Evolutionary conservation across 2,113 vertebrate genomes (phyloP), one percentile per base, ranked within the genome.

Genomic region (Chunga burmeisteri): DNA sequence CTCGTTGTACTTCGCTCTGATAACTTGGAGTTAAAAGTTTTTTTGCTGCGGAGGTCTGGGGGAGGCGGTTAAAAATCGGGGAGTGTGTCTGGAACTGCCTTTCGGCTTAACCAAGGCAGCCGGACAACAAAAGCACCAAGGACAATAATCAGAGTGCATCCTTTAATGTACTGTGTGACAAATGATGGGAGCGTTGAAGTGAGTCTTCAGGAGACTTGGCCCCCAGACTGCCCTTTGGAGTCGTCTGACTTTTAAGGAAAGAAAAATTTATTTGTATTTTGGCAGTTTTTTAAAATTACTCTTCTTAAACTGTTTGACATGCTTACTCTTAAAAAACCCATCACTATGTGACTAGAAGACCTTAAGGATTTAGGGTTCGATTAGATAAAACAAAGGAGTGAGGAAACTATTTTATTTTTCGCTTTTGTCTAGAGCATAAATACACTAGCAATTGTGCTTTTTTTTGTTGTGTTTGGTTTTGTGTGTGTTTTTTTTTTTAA

Each of bases 141-240:
- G 26, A 30, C 74, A 63, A 63, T 65, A 36, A 44, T 13, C 11
- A 47, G 46, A 79, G 44, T 6, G 47, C 85, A 21, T 34, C 74
- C 58, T 29, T 6, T 23, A 19, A 9, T 18, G 49, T 12, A 1
- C 63, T 13, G 63, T 3, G n/a, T 44, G 68, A 6, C 26, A n/a
- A 13, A 19, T 7, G 30, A 8, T 42, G 44, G 13, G 15, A 3
- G 10, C 3, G 11, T 21, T 75, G 34, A 4, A 55, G 77, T 2
- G 20, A n/a, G 27, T 9, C 46, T 46, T 30, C 17, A 2, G 26
- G 59, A 53, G 42, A 47, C 46, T 25, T 38, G 40, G 6, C 34
- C 9, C 8, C 6, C 55, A n/a, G 0, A 49, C 72, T 17, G 15
- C 25, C 8, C 0, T 46, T 58, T 81, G n/a, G 18, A 56, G 18